Percentiles rank a stretch among this genome's conserved stretches.
Conservation (phyloP, 2,797 vertebrate species). For the Ceryle rudis region DNA sequence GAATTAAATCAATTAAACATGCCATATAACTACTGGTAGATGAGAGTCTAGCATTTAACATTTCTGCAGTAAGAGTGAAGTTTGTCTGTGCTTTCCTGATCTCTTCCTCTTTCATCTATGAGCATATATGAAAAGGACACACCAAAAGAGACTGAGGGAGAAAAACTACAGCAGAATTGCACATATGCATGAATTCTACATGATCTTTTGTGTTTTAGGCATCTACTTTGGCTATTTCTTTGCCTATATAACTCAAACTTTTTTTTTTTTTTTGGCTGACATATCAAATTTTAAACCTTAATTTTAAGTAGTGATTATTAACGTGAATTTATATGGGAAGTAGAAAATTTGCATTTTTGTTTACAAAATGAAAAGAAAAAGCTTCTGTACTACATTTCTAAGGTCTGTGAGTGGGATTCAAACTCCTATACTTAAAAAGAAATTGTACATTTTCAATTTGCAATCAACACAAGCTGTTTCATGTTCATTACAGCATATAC, state of each 20-base stretch:
- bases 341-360: neutral
- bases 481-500: neutral
- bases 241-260: neutral
- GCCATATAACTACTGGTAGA: neutral
- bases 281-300: neutral
- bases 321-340: neutral
- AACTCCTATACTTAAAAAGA: neutral
- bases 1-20: neutral
- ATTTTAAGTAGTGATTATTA: neutral
- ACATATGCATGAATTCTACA: neutral
- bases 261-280: neutral
- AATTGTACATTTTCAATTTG: neutral
- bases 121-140: neutral
- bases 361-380: neutral
- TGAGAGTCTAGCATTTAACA: neutral
- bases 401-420: neutral
- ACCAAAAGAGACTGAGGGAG: neutral
- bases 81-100: neutral
- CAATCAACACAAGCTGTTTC: neutral
- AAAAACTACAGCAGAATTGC: neutral
- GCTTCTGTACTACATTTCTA: neutral
- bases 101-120: neutral
- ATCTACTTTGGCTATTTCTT: neutral
- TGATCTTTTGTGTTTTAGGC: neutral
- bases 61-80: neutral